Evolutionary conservation across 2,113 vertebrate genomes (phyloP), one percentile per base, ranked within the genome.

Genomic region (Platichthys stellatus): DNA sequence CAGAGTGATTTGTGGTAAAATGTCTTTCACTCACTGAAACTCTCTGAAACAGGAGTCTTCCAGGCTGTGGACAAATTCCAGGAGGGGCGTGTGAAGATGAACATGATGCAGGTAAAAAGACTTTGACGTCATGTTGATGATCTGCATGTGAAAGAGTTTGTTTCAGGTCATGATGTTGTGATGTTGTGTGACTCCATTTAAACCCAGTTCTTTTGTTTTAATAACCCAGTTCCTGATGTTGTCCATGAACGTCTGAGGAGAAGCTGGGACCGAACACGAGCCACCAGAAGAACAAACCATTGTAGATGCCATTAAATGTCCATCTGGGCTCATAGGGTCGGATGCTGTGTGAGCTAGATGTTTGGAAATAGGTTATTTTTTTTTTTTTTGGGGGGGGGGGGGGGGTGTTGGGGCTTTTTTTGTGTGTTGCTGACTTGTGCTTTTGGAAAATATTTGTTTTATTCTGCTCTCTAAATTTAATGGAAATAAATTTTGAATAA

Each of bases 241-340:
- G 83, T 88, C 94, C 8, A 95, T 95, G 94, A 95, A 94, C 4
- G 77, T 95, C 43, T 95, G 88, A 94, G 63, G 74, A 78, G 63
- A n/a, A 17, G 64, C 63, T 3, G 67, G 3, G 23, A 11, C 28
- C 21, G 12, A 59, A 51, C 70, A 0, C 12, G 18, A 47, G 35
- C 73, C 77, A 2, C 12, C 35, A 20, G 69, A 88, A 85, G 77
- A 88, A 78, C 77, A 69, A 71, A 23, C 6, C 40, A 43, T 40
- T 67, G 70, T 18, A 31, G 15, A 28, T 59, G 24, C 24, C 57
- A 40, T 72, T 18, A 31, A 20, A 28, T 59, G 14, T 15, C 57
- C 3, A 2, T 40, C 9, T 40, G 38, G 38, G 10, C 38, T 40
- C 38, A 11, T 40, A 2, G 6, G 28, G 57, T 13, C 57, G 81